Base-by-base conservation (phyloP, 2,113 vertebrate species). In the Phrynocephalus versicolor region DNA sequence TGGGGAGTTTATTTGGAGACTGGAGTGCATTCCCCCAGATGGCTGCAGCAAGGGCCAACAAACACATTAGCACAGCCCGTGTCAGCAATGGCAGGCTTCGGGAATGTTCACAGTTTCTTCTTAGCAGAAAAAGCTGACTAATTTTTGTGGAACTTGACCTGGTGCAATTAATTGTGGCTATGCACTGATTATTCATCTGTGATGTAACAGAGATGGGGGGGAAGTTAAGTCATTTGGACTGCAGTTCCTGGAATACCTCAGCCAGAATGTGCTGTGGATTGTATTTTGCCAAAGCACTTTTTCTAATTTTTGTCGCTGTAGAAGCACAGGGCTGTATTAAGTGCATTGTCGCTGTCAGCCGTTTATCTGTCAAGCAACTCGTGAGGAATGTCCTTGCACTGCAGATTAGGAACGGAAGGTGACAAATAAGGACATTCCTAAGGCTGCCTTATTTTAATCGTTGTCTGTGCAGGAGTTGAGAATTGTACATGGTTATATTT, bases 1-100 rank as follows among this genome's bases (percentile, higher is more conserved):
- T 83, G 86, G 79, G 85, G 84, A 88, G 39, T 88, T 89, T 88
- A 85, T 94, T 93, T 88, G 85, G 86, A 89, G 84, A 67, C 70
- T 51, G 82, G n/a, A 83, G 82, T 91, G 89, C 77, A 57, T 73
- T 84, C 33, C 74, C 1, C 0, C 88, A 93, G 91, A 89, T 91
- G 88, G 89, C 13, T 83, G 70, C 84, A 82, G 85, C 80, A 72
- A 77, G 87, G 86, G 76, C 88, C 90, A 70, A 83, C 82, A 82
- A 93, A 90, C 33, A 58, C 71, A 82, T 88, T 85, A 84, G 83
- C 73, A 1, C 55, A 51, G 55, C 80, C 74, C 76, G 64, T 87
- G 41, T 35, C 78, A 84, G 74, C 91, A 85, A 74, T 79, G 1
- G 19, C 0, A 1, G 25, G 16, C 72, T 85, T 85, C 77, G 55